Evolutionary conservation across 64 coral and sea anemone species (phyloP).

Genomic region (Actinia tenebrosa): DNA sequence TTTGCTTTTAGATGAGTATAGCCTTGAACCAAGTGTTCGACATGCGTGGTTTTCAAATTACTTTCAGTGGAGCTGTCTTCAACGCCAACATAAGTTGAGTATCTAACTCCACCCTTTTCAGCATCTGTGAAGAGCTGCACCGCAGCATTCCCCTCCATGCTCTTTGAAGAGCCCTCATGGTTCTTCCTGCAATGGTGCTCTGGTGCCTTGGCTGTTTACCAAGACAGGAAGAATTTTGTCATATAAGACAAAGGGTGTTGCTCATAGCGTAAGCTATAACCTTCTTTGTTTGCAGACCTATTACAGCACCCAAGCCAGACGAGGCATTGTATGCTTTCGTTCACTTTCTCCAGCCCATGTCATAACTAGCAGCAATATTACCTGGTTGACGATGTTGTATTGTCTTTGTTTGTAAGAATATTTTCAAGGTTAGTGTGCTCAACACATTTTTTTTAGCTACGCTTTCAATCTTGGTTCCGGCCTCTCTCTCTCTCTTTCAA

Average conservation of each 20-base stretch:
- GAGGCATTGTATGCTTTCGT: not conserved
- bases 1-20: conserved; percentile 3
- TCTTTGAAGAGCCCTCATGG: conserved; percentile 28
- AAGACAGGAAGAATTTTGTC: not conserved
- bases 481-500: too few relatives aligned
- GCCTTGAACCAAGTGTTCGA: conserved; percentile 7
- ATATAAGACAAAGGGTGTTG: conserved; percentile 17
- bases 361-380: not conserved
- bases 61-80: conserved; percentile 32
- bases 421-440: too few relatives aligned
- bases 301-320: not conserved
- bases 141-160: not conserved
- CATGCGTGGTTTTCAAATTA: conserved; percentile 5
- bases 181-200: conserved; percentile 26
- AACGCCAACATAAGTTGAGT: conserved; percentile 17
- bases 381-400: too few relatives aligned
- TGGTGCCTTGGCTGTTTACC: not conserved
- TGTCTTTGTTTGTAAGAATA: too few relatives aligned
- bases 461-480: too few relatives aligned
- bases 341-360: conserved; percentile 34
- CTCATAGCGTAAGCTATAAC: not conserved
- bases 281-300: conserved; percentile 12
- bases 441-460: too few relatives aligned
- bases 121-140: not conserved
- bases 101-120: not conserved